phyloP scores from a whole-genome alignment of 1,140 invertebrate genomes.

The Dreissena rostriformis region DNA sequence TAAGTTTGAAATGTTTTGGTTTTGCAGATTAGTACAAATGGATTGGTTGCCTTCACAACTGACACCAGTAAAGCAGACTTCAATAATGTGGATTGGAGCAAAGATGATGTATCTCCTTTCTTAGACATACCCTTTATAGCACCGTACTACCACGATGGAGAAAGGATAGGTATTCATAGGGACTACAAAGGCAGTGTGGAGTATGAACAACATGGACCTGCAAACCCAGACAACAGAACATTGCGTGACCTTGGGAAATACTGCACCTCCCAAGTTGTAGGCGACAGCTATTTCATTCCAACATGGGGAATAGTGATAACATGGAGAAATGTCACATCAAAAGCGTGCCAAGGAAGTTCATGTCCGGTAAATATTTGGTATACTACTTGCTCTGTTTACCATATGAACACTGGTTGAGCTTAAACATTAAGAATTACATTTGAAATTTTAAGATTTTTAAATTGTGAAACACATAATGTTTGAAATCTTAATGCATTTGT shows the following conservation, averaged over 20 bases:
- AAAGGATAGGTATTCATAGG: slow-evolving; percentile 1
- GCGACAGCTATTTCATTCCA: slow-evolving; percentile 18
- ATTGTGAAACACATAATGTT: no score
- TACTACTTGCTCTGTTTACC: no score
- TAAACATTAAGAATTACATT: no score
- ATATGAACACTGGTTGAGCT: no score
- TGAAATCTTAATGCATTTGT: no score
- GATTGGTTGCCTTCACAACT: slow-evolving; percentile 26
- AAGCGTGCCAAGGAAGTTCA: background rate
- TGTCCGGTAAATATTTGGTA: no score
- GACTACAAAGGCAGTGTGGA: slow-evolving; percentile 46
- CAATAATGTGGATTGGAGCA: slow-evolving; percentile 19
- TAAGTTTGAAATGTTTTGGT: background rate
- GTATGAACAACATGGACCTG: slow-evolving; percentile 15
- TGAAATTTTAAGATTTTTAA: no score
- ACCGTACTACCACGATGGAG: slow-evolving; percentile 59
- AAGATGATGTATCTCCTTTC: slow-evolving; percentile 30
- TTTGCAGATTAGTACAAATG: slow-evolving; percentile 40
- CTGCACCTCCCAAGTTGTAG: slow-evolving; percentile 36
- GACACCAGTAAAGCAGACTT: slow-evolving; percentile 10
- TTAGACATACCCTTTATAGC: slow-evolving; percentile 59
- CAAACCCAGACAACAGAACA: background rate
- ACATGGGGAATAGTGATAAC: slow-evolving; percentile 55
- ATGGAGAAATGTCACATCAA: slow-evolving; percentile 60
- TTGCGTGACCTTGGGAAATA: slow-evolving; percentile 27